Percentiles rank a stretch among this genome's conserved stretches.
These are phyloP conservation scores for Agriopis leucophaearia DNA, from an alignment of 2,888 invertebrate species.

Conservation along the genomic window DNA sequence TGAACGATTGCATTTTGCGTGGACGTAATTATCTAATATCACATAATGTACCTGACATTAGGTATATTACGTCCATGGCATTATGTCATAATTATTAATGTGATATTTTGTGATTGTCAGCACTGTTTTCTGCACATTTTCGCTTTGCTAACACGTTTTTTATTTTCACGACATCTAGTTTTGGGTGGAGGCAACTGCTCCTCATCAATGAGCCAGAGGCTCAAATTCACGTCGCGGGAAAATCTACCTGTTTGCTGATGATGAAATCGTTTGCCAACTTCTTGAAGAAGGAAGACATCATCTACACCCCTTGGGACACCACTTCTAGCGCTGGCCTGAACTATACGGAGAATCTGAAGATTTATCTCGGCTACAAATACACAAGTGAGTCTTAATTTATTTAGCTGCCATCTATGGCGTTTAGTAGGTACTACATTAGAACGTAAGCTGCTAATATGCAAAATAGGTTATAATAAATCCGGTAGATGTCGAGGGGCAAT, in stretches of 20 bases:
- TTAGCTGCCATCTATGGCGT: conserved; percentile 46
- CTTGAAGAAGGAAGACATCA: conserved; percentile 77
- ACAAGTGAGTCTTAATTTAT: conserved; percentile 87
- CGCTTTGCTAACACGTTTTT: conserved; percentile 73
- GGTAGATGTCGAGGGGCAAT: conserved; percentile 7
- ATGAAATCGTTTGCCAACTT: conserved; percentile 90
- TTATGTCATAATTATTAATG: not conserved
- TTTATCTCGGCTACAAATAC: conserved; percentile 89
- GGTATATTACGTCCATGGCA: too few species aligned
- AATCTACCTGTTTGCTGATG: conserved; percentile 91
- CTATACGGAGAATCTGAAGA: conserved; percentile 87
- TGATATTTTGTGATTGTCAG: conserved; percentile 36
- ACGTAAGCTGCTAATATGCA: not conserved
- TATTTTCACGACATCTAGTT: conserved; percentile 85
- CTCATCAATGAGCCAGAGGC: conserved; percentile 91
- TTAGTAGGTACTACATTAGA: conserved; percentile 33
- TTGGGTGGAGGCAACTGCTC: conserved; percentile 89
- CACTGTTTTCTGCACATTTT: conserved; percentile 67
- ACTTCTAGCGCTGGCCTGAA: conserved; percentile 83
- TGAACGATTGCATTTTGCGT: too few species aligned
- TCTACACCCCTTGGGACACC: conserved; percentile 88
- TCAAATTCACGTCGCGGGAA: conserved; percentile 89
- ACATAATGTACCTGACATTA: too few species aligned
- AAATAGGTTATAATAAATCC: conserved; percentile 1
- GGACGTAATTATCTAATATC: too few species aligned